Evolutionary conservation across 23 tunicate species (phyloP).

Genomic region (Trididemnum miniatum): DNA sequence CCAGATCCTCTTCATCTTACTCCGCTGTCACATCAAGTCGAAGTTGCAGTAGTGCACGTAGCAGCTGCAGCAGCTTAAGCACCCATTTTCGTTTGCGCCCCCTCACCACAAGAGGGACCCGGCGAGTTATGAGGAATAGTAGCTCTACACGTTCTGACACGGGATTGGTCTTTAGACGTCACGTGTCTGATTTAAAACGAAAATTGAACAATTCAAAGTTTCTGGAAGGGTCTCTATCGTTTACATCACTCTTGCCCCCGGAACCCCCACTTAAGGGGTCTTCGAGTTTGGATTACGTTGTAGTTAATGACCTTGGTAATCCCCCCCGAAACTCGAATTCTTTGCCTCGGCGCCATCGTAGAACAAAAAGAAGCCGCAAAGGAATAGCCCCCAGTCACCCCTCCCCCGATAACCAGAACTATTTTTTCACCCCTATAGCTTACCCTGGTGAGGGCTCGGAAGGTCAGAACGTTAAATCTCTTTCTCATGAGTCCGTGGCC

Average conservation of each 20-base stretch:
- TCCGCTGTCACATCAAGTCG: constrained; percentile 36
- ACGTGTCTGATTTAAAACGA: constrained; percentile 27
- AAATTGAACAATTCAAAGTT: constrained; percentile 20
- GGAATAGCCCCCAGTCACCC: background rate
- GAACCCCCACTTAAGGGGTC: background rate
- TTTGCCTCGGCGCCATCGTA: constrained; percentile 13
- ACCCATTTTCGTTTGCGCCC: constrained; percentile 35
- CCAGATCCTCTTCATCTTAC: constrained; percentile 36
- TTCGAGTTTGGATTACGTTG: constrained; percentile 8
- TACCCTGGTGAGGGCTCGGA: background rate
- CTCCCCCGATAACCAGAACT: background rate
- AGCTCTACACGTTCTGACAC: constrained; percentile 83
- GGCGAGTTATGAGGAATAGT: constrained; percentile 41
- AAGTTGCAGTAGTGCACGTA: constrained; percentile 77
- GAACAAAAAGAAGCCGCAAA: background rate
- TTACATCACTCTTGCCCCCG: constrained; percentile 26
- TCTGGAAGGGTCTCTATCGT: constrained; percentile 21
- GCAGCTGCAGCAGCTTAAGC: constrained; percentile 75
- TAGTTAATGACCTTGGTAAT: background rate
- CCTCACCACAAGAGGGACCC: constrained; percentile 1
- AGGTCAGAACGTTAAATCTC: background rate
- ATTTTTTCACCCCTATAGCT: background rate
- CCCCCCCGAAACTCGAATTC: constrained; percentile 8
- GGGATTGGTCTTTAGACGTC: constrained; percentile 66
- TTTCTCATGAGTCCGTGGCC: constrained; percentile 30